phyloP scores from a whole-genome alignment of 1,140 invertebrate genomes.

The Procambarus clarkii region DNA sequence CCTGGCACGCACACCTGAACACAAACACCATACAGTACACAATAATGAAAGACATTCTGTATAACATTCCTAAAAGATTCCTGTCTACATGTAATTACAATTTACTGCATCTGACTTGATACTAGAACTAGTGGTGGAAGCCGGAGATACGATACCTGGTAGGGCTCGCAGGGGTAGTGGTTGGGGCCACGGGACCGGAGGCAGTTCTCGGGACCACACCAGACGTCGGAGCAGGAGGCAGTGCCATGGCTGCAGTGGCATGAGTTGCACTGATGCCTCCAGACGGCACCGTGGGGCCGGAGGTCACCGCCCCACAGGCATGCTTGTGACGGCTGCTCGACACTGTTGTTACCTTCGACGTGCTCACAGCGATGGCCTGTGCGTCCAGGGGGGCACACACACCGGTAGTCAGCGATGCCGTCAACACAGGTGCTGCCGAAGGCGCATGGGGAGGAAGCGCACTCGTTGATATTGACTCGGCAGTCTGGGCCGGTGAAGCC shows the following conservation, averaged over 20 bases:
- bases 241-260: constrained; percentile 86
- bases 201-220: constrained; percentile 90
- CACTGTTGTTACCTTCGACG: constrained; percentile 74
- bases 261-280: constrained; percentile 87
- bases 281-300: constrained; percentile 80
- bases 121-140: too few relatives aligned
- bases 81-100: too few relatives aligned
- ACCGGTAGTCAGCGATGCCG: constrained; percentile 72
- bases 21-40: too few relatives aligned
- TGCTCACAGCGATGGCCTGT: constrained; percentile 83
- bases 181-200: constrained; percentile 77
- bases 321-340: constrained; percentile 41
- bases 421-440: constrained; percentile 74
- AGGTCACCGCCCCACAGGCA: constrained; percentile 80
- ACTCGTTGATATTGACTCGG: constrained; percentile 75
- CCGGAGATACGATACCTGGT: constrained; percentile 40
- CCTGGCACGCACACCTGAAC: constrained; percentile 85
- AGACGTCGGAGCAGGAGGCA: constrained; percentile 88
- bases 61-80: constrained; percentile 2
- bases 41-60: not conserved
- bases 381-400: constrained; percentile 79
- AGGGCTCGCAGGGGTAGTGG: constrained; percentile 57
- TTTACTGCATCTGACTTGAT: too few relatives aligned
- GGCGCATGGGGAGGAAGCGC: constrained; percentile 73
- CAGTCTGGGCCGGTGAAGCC: constrained; percentile 84